These are phyloP conservation scores for Eristalis pertinax DNA, from an alignment of 2,888 invertebrate species.

Conservation along the genomic window DNA sequence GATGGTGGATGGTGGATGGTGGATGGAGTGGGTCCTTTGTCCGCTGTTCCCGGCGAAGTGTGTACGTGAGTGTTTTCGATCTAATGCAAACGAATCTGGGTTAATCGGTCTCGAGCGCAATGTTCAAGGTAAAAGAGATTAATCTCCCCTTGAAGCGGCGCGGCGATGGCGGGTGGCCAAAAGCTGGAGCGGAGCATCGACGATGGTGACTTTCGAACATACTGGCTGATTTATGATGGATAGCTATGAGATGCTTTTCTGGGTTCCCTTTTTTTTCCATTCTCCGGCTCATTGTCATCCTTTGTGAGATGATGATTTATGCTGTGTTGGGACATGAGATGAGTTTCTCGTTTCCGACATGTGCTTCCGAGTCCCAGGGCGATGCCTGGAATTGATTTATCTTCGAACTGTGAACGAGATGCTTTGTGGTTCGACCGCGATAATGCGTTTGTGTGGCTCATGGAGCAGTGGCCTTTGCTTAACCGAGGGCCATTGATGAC, in stretches of 20 bases:
- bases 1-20: slow-evolving; percentile 7
- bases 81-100: slow-evolving; percentile 22
- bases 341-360: background rate
- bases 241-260: background rate
- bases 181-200: background rate
- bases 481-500: background rate
- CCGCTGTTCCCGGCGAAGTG: background rate
- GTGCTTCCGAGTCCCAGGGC: slow-evolving; percentile 22
- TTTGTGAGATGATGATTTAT: slow-evolving; percentile 38
- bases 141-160: slow-evolving; percentile 12
- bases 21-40: slow-evolving; percentile 14
- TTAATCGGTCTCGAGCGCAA: slow-evolving; percentile 18
- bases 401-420: background rate
- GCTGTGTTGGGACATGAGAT: background rate
- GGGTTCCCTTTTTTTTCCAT: background rate
- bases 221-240: slow-evolving; percentile 30
- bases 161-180: background rate
- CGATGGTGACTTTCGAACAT: slow-evolving; percentile 1
- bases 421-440: background rate
- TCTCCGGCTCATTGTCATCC: slow-evolving; percentile 1
- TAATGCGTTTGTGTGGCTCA: background rate
- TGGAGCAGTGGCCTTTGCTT: background rate
- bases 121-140: slow-evolving; percentile 8
- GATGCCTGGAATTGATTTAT: slow-evolving; percentile 35
- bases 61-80: background rate